Evolutionary conservation across 2,888 invertebrate species (phyloP).

Genomic region (Hetaerina titia): DNA sequence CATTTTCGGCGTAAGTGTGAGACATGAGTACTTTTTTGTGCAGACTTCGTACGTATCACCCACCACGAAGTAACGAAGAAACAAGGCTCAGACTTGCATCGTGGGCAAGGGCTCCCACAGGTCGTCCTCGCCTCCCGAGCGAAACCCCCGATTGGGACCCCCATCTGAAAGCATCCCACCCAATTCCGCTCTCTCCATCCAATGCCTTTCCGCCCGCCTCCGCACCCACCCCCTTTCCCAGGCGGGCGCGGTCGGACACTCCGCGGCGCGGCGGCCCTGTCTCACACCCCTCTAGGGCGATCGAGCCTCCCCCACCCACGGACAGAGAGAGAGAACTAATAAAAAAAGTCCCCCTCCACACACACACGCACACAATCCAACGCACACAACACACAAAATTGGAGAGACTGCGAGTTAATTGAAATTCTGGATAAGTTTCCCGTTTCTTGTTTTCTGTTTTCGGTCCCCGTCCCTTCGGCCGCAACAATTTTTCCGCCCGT

Average conservation of each 20-base stretch:
- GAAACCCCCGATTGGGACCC: too few relatives aligned
- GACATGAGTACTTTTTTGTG: too few relatives aligned
- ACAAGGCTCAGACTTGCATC: too few relatives aligned
- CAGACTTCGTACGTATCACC: too few relatives aligned
- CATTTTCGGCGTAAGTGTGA: too few relatives aligned
- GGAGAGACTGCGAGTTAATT: slow-evolving; percentile 52
- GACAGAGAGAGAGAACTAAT: background rate
- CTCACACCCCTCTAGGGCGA: background rate
- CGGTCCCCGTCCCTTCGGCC: background rate
- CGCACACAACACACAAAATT: slow-evolving; percentile 4
- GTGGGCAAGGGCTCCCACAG: too few relatives aligned
- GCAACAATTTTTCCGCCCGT: background rate
- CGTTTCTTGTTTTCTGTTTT: slow-evolving; percentile 34
- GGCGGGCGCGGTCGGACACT: background rate
- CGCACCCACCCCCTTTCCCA: background rate
- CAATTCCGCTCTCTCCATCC: too few relatives aligned
- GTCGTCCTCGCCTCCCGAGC: too few relatives aligned
- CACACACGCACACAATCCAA: background rate
- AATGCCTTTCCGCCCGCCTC: background rate
- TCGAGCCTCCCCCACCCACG: background rate
- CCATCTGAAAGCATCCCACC: too few relatives aligned
- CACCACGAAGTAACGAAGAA: too few relatives aligned
- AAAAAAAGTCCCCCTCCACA: background rate
- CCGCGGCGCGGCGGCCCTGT: background rate
- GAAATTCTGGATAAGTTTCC: slow-evolving; percentile 66